Conservation (phyloP, 2,888 invertebrate genomes). For the Heterodera filipjevi region DNA sequence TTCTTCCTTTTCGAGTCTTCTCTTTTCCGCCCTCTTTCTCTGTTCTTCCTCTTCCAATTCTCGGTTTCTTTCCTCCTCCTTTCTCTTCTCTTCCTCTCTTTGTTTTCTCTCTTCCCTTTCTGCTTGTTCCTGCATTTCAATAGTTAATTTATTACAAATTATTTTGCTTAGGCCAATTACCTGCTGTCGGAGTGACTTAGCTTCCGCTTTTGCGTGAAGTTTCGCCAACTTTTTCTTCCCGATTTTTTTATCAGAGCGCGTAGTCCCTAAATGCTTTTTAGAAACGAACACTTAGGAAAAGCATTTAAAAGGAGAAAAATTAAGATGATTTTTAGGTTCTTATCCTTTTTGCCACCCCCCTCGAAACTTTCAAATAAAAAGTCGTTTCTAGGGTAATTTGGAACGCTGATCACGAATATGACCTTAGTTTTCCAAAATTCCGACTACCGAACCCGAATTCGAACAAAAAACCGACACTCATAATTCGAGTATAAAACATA, state of each 20-base stretch:
- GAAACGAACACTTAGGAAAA: no score
- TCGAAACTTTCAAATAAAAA: no score
- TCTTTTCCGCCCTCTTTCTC: constrained; percentile 53
- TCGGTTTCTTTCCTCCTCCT: constrained; percentile 52
- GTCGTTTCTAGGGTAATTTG: no score
- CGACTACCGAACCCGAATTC: no score
- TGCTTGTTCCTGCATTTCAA: constrained; percentile 48
- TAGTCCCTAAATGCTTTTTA: background rate
- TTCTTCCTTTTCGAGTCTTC: constrained; percentile 56
- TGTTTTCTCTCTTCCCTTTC: constrained; percentile 62
- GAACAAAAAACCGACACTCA: no score
- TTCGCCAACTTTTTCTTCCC: constrained; percentile 65
- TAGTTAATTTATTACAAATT: background rate
- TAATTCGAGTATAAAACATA: no score
- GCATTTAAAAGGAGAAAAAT: background rate
- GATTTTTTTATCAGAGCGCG: constrained; percentile 46
- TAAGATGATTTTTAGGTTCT: no score
- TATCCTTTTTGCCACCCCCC: no score
- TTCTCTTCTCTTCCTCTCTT: constrained; percentile 55
- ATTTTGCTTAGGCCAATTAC: constrained; percentile 37
- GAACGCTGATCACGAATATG: no score
- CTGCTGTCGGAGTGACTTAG: constrained; percentile 55
- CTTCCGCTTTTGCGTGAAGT: constrained; percentile 62
- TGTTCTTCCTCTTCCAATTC: constrained; percentile 54
- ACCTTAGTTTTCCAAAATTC: no score